Base-by-base conservation (phyloP, 2,113 vertebrate species). In the Delphinapterus leucas region DNA sequence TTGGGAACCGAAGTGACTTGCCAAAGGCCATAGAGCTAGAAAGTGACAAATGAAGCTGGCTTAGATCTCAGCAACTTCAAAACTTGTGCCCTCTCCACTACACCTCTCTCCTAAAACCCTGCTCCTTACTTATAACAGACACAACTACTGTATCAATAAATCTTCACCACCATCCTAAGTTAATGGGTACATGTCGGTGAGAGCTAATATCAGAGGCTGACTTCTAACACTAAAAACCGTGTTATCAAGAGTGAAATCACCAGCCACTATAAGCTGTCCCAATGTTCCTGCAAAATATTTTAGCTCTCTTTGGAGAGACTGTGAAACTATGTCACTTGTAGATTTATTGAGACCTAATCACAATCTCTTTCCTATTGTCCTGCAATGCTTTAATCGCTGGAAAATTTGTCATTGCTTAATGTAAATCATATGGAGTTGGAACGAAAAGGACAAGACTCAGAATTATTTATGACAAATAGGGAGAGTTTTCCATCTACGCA, bases 151-250 rank as follows among this genome's bases (percentile, higher is more conserved):
- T 26, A 60, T 6, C 25, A 20, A 31, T 14, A 44, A 31, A 71
- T 36, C n/a, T 60, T n/a, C 13, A 26, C 14, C 8, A 47, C 6
- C 61, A 31, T 49, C 6, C 6, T 28, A n/a, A 38, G 25, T 8
- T 5, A 71, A 33, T 1, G 82, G 13, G 25, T 3, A 0, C 1
- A 7, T 0, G 18, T 8, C 0, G 0, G 18, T 18, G 41, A 44
- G 1, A n/a, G 53, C 65, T 41, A 36, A 4, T 5, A 84, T 11
- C n/a, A 70, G 53, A 86, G n/a, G 33, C 25, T 81, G 33, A 28
- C n/a, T 60, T 36, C 67, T 26, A 26, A 58, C 3, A 33, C 21
- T 25, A 55, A 88, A 67, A 13, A 10, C 14, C 36, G 26, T 4
- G 23, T 36, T 21, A 68, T 28, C 21, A n/a, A n/a, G 14, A 36